Percentiles rank a stretch among this genome's conserved stretches.
Evolutionary conservation across 1,140 invertebrate species (phyloP).

Genomic region (Drosophila yakuba): DNA sequence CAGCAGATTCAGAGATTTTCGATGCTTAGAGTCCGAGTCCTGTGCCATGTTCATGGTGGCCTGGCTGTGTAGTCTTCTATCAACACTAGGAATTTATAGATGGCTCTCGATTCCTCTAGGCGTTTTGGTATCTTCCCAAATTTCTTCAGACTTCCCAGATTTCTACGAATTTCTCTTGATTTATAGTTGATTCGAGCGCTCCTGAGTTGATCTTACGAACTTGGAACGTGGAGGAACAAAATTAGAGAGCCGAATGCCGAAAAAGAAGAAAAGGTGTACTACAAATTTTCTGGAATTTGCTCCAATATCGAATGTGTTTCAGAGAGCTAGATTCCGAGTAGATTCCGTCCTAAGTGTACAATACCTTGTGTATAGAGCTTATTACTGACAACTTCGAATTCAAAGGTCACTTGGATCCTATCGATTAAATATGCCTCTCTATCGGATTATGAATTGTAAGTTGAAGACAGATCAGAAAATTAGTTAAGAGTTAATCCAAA

Average conservation of each 20-base stretch:
- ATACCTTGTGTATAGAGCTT: neutral
- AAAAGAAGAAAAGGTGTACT: neutral
- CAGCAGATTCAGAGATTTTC: constrained; percentile 29
- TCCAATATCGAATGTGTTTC: neutral
- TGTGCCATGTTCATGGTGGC: neutral
- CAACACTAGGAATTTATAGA: neutral
- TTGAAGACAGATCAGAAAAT: neutral
- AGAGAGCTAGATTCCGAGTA: neutral
- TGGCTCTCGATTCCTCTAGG: neutral
- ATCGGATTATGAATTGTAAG: neutral
- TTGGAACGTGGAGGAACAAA: neutral
- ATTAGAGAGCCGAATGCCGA: constrained; percentile 1
- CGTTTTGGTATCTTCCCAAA: neutral
- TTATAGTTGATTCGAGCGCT: neutral
- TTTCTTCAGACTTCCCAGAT: neutral
- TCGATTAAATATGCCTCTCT: no score
- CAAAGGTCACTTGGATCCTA: neutral
- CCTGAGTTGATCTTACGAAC: neutral
- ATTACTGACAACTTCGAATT: neutral
- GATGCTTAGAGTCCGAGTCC: neutral
- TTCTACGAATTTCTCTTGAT: neutral
- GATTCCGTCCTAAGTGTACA: neutral
- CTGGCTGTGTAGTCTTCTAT: neutral
- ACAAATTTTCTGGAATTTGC: neutral
- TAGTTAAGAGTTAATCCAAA: neutral